Evolutionary conservation across 2,888 invertebrate genomes (phyloP).

Genomic region (Phalera bucephala): DNA sequence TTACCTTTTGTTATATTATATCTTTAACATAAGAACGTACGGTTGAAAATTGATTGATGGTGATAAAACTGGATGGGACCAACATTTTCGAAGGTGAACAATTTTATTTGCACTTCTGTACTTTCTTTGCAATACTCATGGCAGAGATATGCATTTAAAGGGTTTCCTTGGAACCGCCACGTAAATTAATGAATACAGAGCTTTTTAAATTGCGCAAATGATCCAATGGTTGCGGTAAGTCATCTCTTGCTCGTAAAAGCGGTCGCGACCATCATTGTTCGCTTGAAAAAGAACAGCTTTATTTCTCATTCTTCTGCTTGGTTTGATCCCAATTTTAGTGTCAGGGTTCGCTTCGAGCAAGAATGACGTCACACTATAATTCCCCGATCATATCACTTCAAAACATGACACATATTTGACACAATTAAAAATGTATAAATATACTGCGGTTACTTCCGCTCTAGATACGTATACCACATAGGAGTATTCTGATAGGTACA

Average conservation of each 20-base stretch:
- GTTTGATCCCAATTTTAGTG: constrained; percentile 13
- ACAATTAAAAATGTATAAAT: neutral
- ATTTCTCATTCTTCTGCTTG: constrained; percentile 25
- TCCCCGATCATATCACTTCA: neutral
- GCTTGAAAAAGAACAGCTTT: constrained; percentile 14
- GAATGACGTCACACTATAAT: neutral
- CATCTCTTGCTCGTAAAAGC: constrained; percentile 50
- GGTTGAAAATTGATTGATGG: constrained; percentile 21
- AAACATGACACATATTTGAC: neutral
- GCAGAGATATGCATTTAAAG: constrained; percentile 53
- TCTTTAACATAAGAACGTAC: constrained; percentile 26
- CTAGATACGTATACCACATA: constrained; percentile 3
- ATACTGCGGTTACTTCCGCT: constrained; percentile 6
- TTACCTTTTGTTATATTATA: constrained; percentile 18
- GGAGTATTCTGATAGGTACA: neutral
- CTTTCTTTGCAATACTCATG: constrained; percentile 48
- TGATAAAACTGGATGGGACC: constrained; percentile 9
- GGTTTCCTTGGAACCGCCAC: constrained; percentile 60
- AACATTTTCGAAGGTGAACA: constrained; percentile 30
- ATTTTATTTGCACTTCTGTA: constrained; percentile 34
- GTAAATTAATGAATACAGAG: constrained; percentile 68
- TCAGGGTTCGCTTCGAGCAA: neutral
- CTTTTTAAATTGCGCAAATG: constrained; percentile 51
- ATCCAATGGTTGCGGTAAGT: constrained; percentile 43
- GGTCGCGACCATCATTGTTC: constrained; percentile 30